Base-by-base conservation (phyloP, 37 sponge, comb jelly and placozoan species). In the Hexactinellida sp. region DNA sequence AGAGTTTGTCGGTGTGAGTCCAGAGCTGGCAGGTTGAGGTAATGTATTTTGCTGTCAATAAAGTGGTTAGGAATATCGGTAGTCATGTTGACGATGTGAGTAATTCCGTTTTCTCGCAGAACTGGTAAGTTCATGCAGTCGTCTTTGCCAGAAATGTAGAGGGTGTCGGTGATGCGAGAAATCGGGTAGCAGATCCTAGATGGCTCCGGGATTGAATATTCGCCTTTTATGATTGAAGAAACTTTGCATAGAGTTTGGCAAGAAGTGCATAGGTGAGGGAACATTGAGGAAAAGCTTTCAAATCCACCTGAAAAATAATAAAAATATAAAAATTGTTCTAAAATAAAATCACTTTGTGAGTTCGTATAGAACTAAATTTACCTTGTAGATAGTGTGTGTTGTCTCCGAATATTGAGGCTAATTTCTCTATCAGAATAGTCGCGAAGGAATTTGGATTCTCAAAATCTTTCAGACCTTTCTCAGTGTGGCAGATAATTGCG, bases 351-450 rank as follows among this genome's bases (percentile, higher is more conserved):
- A 7, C 76, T 63, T 63, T 32, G 3, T 63, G 1, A 32, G 76
- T 63, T 63, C 13, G 3, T 63, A 63, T 3, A 63, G 30, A 63
- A 10, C 3, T 63, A 7, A 63, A 63, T 63, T 63, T 63, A 63
- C 76, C 76, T 63, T 63, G 76, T 63, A 63, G 34, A n/a, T 63
- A 63, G 34, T 63, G 76, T 23, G 76, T 63, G 34, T 63, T 63
- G 76, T 63, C 76, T 32, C 76, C 76, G 34, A 63, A 63, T 7
- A 63, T 63, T 7, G 30, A 63, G 34, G 34, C 5, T n/a, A 63
- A n/a, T 63, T 63, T 63, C 13, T 63, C 76, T 10, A 63, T 23
- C 1, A 63, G 76, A 28, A 63, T 63, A 21, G 28, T n/a, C 3
- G 76, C 76, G 34, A 63, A 63, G 34, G 76, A 25, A 63, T 23